Percentiles rank a stretch among this genome's conserved stretches.
These are phyloP conservation scores for Plagiodera versicolora DNA, from an alignment of 2,888 invertebrate species.

Conservation along the genomic window DNA sequence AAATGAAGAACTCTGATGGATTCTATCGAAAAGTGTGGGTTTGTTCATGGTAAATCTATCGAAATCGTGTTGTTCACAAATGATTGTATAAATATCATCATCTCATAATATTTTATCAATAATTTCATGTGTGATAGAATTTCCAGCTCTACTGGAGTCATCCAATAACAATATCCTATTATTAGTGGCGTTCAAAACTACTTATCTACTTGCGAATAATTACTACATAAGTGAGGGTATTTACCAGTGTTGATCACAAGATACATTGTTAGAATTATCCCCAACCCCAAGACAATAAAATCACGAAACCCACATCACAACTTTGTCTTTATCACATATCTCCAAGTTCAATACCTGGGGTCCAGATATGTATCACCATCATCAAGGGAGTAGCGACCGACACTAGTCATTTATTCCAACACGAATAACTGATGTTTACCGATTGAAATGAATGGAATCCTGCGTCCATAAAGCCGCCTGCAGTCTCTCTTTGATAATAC, in stretches of 20 bases:
- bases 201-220: no score
- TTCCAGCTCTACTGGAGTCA: no score
- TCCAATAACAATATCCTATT: no score
- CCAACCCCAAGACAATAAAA: background rate
- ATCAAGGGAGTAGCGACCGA: conserved; percentile 30
- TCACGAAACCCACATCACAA: background rate
- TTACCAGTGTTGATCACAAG: background rate
- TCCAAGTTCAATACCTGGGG: conserved; percentile 3
- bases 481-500: conserved; percentile 13
- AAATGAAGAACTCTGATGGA: no score
- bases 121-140: no score
- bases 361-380: conserved; percentile 17
- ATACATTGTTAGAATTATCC: background rate
- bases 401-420: conserved; percentile 27
- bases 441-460: conserved; percentile 25
- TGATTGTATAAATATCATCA: no score
- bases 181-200: no score
- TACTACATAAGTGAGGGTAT: no score
- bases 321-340: background rate
- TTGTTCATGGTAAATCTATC: no score
- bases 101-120: no score
- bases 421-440: conserved; percentile 28
- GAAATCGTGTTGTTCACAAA: no score
- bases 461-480: conserved; percentile 9
- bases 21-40: no score